Base-by-base conservation (phyloP, 2,797 vertebrate genomes). In the Esox lucius region DNA sequence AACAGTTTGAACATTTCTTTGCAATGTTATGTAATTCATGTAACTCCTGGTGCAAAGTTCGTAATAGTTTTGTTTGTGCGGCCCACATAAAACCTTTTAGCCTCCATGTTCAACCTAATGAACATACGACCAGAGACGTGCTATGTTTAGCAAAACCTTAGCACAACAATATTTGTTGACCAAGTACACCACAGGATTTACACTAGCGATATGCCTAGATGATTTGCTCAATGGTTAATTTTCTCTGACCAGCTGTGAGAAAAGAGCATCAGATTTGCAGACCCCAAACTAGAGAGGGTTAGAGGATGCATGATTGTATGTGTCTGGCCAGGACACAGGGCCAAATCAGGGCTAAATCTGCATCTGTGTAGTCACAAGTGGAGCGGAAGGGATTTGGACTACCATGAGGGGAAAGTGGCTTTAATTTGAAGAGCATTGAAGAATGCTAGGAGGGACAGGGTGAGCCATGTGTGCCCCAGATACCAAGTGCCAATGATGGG, bases 231-330 rank as follows among this genome's bases (percentile, higher is more conserved):
- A 6, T 66, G 66, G 74, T 79, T 79, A 72, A 66, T 75, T 65
- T 79, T 71, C 49, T 68, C n/a, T 56, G 53, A 53, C 64, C 49
- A 68, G 31, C 75, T 39, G 19, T 56, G 53, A 59, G 24, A 78
- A 74, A 78, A 71, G 56, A 70, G 69, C 66, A 71, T 35, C 74
- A 49, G 76, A 74, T 81, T 80, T 83, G 68, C 74, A 22, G 78
- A 51, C 56, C 56, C 66, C 75, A 78, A 75, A 79, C 42, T 56
- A 61, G 22, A 61, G 56, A 24, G 22, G 56, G 1, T 11, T 59
- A 13, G 3, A 9, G 13, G 70, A 59, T 6, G 71, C 22, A 22
- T 24, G 35, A 61, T 13, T 35, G 3, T 33, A 17, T 31, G 62
- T 33, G 62, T 33, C 15, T 26, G 62, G 62, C 62, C 15, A 28